Percentiles rank a stretch among this genome's conserved stretches.
Conservation (phyloP, 2,113 vertebrate genomes). For the Chaetura pelagica region DNA sequence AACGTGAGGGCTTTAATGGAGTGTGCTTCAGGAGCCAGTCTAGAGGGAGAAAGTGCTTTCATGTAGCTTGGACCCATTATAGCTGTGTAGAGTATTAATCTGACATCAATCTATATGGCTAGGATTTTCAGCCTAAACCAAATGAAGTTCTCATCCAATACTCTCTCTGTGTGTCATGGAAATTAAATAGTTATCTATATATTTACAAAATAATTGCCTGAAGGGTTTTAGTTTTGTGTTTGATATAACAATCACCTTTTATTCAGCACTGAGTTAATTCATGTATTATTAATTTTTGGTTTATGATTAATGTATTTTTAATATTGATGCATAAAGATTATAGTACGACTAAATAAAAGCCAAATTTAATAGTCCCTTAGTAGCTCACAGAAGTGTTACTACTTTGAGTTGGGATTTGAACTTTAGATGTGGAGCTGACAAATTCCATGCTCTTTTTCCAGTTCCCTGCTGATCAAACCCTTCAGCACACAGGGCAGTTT, state of each 20-base stretch:
- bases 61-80: not conserved
- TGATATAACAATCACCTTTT: not conserved
- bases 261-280: not conserved
- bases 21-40: not conserved
- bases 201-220: not conserved
- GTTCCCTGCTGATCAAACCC: not conserved
- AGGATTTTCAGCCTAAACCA: not conserved
- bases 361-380: not conserved
- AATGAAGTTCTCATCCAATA: not conserved
- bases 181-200: not conserved
- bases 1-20: slow-evolving; percentile 17
- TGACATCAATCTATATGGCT: not conserved
- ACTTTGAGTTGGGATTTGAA: not conserved
- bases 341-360: not conserved
- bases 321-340: not conserved
- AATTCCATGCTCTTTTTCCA: not conserved
- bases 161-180: not conserved
- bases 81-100: not conserved
- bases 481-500: not conserved
- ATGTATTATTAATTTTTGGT: not conserved
- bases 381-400: not conserved
- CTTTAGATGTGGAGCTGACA: not conserved
- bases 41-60: not conserved
- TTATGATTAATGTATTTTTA: not conserved
- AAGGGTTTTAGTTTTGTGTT: not conserved